Evolutionary conservation across 2,888 invertebrate genomes (phyloP), one percentile per base, ranked within the genome.

Genomic region (Sinelater perroti): DNA sequence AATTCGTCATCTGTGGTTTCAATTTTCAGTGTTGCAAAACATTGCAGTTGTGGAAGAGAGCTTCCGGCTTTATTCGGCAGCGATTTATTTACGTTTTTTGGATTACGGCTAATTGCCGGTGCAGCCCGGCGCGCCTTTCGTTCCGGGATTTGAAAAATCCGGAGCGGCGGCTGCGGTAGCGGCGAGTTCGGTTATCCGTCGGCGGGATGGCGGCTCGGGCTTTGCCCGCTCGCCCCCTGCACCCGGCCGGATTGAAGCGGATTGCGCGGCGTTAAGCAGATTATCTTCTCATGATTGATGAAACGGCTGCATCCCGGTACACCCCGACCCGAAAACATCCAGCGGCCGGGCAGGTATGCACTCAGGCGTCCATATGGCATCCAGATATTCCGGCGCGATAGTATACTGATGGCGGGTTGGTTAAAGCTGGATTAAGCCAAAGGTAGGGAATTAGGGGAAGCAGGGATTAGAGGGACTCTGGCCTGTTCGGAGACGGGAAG

Each of bases 231-330:
- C 56, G 28, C 60, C 55, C 58, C 62, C 63, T 67, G 56, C 67
- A 62, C 62, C 66, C 68, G 67, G 70, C 66, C 71, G 75, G 73
- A 75, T 75, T 73, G 75, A 69, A 75, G 70, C 74, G 76, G 75
- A 77, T 77, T 75, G 75, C 72, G 72, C 81, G 81, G 82, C 81
- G 82, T 81, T 82, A 81, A 83, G 79, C 81, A 84, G 85, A 85
- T 85, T 83, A 85, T 85, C 85, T 84, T 75, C 74, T 78, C 79
- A 82, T 84, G 83, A 84, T 84, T 83, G 83, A 83, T 83, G 82
- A 81, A 80, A 76, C 76, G 74, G 75, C 73, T 73, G 70, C 68
- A 69, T 64, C 70, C 69, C 66, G 63, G 74, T 74, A 74, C 71
- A 75, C 70, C 69, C 72, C 71, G 69, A 67, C 67, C 70, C 72